Conservation (phyloP, 2,113 vertebrate genomes). For the Halcyon malimbica region DNA sequence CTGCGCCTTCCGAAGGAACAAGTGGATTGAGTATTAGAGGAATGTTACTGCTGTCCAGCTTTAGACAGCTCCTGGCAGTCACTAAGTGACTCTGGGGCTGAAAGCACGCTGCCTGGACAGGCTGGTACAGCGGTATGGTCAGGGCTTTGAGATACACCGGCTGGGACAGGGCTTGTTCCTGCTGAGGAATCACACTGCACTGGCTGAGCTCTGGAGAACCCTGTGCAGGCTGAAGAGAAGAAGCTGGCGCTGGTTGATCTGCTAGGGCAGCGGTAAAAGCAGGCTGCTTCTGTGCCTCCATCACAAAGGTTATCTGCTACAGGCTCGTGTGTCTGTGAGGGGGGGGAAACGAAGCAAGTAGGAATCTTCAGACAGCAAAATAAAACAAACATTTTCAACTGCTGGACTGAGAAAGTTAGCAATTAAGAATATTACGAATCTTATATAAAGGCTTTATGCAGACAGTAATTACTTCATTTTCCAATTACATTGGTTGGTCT, state of each 20-base stretch:
- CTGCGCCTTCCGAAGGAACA: slow-evolving; percentile 18
- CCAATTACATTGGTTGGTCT: background rate
- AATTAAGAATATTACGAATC: too few species aligned
- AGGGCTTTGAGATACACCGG: slow-evolving; percentile 86
- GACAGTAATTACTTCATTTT: background rate
- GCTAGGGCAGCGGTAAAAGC: background rate
- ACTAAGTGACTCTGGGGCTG: slow-evolving; percentile 46
- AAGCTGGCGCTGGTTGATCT: background rate
- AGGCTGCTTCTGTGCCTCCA: slow-evolving; percentile 63
- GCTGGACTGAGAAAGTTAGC: background rate
- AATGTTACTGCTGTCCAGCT: slow-evolving; percentile 27
- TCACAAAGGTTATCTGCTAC: slow-evolving; percentile 14
- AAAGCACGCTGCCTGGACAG: slow-evolving; percentile 60
- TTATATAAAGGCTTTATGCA: background rate
- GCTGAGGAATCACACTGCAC: background rate
- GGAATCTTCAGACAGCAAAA: background rate
- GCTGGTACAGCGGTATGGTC: slow-evolving; percentile 77
- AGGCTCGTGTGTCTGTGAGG: slow-evolving; percentile 4
- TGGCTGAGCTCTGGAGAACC: slow-evolving; percentile 20
- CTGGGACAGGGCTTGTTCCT: slow-evolving; percentile 71
- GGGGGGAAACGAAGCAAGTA: background rate
- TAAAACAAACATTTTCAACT: background rate
- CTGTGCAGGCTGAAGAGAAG: background rate
- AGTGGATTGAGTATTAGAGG: slow-evolving; percentile 75
- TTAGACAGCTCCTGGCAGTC: background rate